Base-by-base conservation (phyloP, 2,797 vertebrate species). In the Lemur catta region DNA sequence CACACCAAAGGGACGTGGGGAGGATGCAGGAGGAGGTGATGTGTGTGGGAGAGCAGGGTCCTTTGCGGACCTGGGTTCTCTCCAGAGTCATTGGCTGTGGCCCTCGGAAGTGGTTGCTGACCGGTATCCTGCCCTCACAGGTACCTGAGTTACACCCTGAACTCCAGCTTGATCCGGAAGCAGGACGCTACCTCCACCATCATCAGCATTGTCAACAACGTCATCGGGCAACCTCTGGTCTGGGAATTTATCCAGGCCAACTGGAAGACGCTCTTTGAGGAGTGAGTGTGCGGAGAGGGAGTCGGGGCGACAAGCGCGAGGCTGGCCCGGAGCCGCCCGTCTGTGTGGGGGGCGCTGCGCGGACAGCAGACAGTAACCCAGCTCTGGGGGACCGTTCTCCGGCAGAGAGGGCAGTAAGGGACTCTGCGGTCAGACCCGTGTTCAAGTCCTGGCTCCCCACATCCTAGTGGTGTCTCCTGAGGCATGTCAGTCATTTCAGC, bases 181-280 rank as follows among this genome's bases (percentile, higher is more conserved):
- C 99, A 99, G 97, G 99, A 99, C 0, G 98, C 99, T 80, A 98
- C 98, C 20, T 98, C 99, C 46, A 99, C 99, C 91, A 99, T 99
- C 97, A 98, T 91, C 97, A 98, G 96, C 97, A 98, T 99, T 0
- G 98, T 99, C 91, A 59, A n/a, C 59, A 99, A 99, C 0, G 98
- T 99, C 5, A 63, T 99, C 0, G 99, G 99, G 35, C 99, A 99
- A 96, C 78, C 98, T 2, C 98, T 99, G 98, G 99, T 97, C 84
- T 99, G 99, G 99, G 99, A 99, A 97, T 99, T 99, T 52, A 43
- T 99, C 96, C 98, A 99, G 63, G 82, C 69, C 50, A 99, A 98
- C 93, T 99, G 99, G 99, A 97, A 61, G 50, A 98, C 74, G 0
- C 97, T 99, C 71, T 99, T 98, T 81, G 35, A 67, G 18, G 98